Conservation (phyloP, 2,797 vertebrate genomes). For the Chelonia mydas region DNA sequence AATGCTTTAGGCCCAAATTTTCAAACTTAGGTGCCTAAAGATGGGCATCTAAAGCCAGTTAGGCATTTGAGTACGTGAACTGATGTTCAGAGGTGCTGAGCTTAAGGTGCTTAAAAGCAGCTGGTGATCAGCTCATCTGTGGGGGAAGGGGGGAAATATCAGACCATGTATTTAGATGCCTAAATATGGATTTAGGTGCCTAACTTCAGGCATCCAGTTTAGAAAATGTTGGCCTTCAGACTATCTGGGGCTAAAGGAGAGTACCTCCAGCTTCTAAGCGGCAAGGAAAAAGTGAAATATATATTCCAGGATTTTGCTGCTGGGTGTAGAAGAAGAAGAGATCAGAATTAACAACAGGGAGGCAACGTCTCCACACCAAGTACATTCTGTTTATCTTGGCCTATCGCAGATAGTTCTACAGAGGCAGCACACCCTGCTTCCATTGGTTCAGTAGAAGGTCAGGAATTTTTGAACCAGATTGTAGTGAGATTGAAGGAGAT, state of each 20-base stretch:
- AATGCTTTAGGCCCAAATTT: neutral
- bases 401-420: neutral
- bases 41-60: neutral
- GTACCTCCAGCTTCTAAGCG: neutral
- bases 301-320: neutral
- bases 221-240: neutral
- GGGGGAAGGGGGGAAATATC: neutral
- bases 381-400: neutral
- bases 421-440: neutral
- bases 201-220: neutral
- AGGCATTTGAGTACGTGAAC: neutral
- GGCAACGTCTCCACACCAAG: neutral
- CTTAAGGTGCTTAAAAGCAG: neutral
- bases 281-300: neutral
- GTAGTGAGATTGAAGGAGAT: neutral
- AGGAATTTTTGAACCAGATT: neutral
- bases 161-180: neutral
- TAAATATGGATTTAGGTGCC: accelerated
- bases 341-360: neutral
- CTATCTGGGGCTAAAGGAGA: neutral
- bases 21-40: neutral
- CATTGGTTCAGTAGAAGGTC: neutral
- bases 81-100: neutral
- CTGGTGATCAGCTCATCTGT: neutral
- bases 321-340: too few relatives aligned